A percentile compares a stretch with the other conserved stretches of the same genome.
Evolutionary conservation across 2,888 invertebrate species (phyloP).

Genomic region (Rhagium mordax): DNA sequence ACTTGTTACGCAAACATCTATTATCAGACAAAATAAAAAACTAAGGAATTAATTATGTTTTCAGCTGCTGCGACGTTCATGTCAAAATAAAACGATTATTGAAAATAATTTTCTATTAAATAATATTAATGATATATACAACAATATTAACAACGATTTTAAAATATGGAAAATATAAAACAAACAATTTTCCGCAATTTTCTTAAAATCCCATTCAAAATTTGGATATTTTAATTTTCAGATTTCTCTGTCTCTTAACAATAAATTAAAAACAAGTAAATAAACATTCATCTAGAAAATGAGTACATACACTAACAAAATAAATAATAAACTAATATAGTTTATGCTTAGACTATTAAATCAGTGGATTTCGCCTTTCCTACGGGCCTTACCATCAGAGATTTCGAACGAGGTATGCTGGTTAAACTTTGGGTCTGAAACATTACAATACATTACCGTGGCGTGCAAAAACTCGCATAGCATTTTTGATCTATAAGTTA

Average conservation of each 20-base stretch:
- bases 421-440: constrained; percentile 66
- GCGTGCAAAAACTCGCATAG: too few species aligned
- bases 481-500: background rate
- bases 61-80: too few species aligned
- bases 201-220: too few species aligned
- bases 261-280: background rate
- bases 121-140: background rate
- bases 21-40: too few species aligned
- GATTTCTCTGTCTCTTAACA: background rate
- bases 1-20: too few species aligned
- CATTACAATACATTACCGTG: background rate
- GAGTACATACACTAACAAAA: background rate
- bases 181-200: background rate
- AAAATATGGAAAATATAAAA: background rate
- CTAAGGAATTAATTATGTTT: too few species aligned
- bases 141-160: background rate
- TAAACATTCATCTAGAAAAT: constrained; percentile 3
- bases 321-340: constrained; percentile 45
- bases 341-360: constrained; percentile 57
- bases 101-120: background rate
- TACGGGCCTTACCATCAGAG: constrained; percentile 62
- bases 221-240: too few species aligned
- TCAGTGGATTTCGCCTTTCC: constrained; percentile 65
- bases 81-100: too few species aligned
- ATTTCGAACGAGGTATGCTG: constrained; percentile 65